Base-by-base conservation (phyloP, 1,140 invertebrate species). In the Drosophila pandora region DNA sequence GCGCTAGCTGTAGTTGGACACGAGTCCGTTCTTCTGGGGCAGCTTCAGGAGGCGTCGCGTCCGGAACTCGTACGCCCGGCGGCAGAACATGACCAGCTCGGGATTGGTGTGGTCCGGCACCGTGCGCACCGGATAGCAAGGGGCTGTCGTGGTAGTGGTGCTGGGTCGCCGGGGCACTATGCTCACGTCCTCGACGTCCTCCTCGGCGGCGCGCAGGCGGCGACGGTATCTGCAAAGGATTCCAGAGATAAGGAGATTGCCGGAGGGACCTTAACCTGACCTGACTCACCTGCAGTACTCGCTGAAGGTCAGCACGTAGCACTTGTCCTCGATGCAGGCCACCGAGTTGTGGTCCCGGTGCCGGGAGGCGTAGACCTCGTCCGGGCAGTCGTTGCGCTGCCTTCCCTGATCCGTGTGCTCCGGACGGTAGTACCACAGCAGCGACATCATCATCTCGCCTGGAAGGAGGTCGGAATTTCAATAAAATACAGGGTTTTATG, bases 241-340 rank as follows among this genome's bases (percentile, higher is more conserved):
- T 8, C 43, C 13, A 25, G 9, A 12, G 41, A 12, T 10, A 25
- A 32, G 21, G 41, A 34, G 13, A n/a, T n/a, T 13, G 1, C 1
- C 25, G 0, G 5, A 5, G 34, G 0, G 2, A 37, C 2, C 8
- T 3, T 7, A 9, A 37, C 1, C 3, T 10, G 12, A n/a, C 7
- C 9, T 17, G 9, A 63, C 67, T 54, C 12, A 99, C 97, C 98
- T 95, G 94, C 97, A 98, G 91, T 98, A 99, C 93, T 99, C 98
- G 92, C 98, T 98, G 91, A 96, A 98, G 8, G 97, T 98, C 64
- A 99, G 94, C 64, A 99, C 98, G 92, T 97, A 99, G 93, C 98
- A 99, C 92, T 98, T 98, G 93, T 99, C 98, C 92, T 99, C 98
- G 79, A 99, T 99, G 92, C 98, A 99, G 53, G 98, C 98, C 23